Evolutionary conservation across 2,888 invertebrate species (phyloP), one percentile per base, ranked within the genome.

Genomic region (Villa cingulata): DNA sequence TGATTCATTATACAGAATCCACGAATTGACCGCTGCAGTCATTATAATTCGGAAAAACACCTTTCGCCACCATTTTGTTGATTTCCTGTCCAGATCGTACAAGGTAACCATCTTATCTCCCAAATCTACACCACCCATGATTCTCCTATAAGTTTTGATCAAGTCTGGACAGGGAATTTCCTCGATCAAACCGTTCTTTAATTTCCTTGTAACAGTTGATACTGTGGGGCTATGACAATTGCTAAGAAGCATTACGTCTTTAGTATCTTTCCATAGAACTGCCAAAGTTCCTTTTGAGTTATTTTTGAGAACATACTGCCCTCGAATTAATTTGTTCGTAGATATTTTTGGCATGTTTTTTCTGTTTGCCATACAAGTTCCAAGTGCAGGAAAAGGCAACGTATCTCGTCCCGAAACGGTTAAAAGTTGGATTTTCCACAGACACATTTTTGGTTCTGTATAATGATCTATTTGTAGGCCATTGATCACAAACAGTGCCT

Each of bases 1-100:
- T 17, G 19, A 17, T 39, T 41, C 20, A 9, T 18, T 4, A 36
- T 20, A 15, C n/a, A 53, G 48, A 15, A 48, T 37, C 50, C 46
- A 50, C 18, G 46, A 39, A 48, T 49, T 52, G 16, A 43, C 48
- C 17, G 42, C 49, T 32, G 45, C 41, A 41, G 50, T 52, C 45
- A 51, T 49, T 43, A 50, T 19, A 36, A 51, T 45, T 14, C 47
- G 42, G 34, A 49, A 53, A 41, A 53, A 51, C 37, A 40, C n/a
- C 23, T 48, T 51, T 45, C 49, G 45, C 50, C 51, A 50, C 50
- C 50, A 50, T 40, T 50, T 53, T 40, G 48, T 48, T 18, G 49
- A 51, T 44, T 53, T 53, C 20, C 45, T 41, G 44, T 50, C 51
- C 14, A 45, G 43, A 43, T 53, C 49, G 41, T 52, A 48, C 6